Conservation (phyloP, 1,140 invertebrate genomes). For the Psix sp. region DNA sequence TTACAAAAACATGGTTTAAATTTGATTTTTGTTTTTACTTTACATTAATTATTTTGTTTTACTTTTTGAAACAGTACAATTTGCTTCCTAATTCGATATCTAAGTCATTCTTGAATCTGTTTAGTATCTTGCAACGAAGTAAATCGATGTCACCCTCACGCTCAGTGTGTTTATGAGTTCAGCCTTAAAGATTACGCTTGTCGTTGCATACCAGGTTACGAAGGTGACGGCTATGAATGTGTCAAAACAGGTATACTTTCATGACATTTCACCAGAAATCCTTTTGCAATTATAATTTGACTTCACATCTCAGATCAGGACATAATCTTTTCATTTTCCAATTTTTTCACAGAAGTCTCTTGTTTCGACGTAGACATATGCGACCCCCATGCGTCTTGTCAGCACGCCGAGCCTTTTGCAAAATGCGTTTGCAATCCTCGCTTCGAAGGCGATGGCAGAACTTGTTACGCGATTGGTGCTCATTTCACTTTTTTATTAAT, state of each 20-base stretch:
- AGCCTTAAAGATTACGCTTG: constrained; percentile 81
- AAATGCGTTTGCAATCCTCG: constrained; percentile 88
- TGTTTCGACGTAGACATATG: constrained; percentile 84
- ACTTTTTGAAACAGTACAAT: no score
- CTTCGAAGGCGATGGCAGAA: constrained; percentile 87
- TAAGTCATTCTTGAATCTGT: constrained; percentile 68
- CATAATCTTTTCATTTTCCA: neutral
- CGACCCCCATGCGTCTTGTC: constrained; percentile 85
- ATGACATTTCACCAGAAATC: neutral
- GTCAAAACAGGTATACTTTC: constrained; percentile 71
- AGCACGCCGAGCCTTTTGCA: constrained; percentile 80
- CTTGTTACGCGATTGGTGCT: constrained; percentile 81
- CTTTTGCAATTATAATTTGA: no score
- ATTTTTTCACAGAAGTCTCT: constrained; percentile 79
- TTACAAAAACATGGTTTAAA: no score
- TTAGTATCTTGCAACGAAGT: constrained; percentile 84
- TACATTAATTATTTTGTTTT: no score
- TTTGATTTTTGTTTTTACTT: no score
- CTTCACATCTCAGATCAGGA: no score
- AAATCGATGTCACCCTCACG: constrained; percentile 86
- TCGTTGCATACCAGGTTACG: constrained; percentile 86
- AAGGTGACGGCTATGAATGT: constrained; percentile 88
- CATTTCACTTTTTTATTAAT: constrained; percentile 20
- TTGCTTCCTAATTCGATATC: no score
- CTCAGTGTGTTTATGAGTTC: constrained; percentile 83